Evolutionary conservation across 2,113 vertebrate species (phyloP), one percentile per base, ranked within the genome.

Genomic region (Zapus hudsonius): DNA sequence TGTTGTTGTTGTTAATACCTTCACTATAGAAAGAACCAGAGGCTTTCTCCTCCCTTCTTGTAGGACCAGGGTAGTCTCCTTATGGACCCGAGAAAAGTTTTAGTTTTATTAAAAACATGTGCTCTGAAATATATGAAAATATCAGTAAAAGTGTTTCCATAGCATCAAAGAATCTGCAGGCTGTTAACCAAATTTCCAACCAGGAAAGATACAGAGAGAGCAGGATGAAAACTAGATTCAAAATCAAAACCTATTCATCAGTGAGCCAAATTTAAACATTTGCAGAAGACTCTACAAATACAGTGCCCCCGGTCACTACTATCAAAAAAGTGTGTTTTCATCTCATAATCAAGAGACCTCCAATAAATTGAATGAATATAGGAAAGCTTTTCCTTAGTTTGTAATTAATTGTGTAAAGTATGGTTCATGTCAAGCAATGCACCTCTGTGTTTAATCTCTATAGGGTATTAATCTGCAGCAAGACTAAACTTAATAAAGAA

Each of bases 171-270:
- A 25, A 33, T 87, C 90, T 85, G 33, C 25, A 72, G 40, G 66
- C 23, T 61, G n/a, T 73, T 78, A 73, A 83, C 82, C 75, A 93
- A 89, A 94, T 91, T 87, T 92, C 44, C 83, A 78, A 91, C 87
- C 52, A 93, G 61, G 59, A 85, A 89, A 96, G n/a, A 84, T 38
- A 85, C 19, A 70, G 9, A 59, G 20, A 36, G 7, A 7, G 20
- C 33, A 67, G 15, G 22, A 33, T 11, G n/a, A 10, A 69, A 44
- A 67, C 64, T 16, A 89, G 78, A 94, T 38, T 72, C 38, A 92
- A 73, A 96, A 91, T 87, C 33, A 84, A 93, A 93, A 83, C 67
- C 63, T 82, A 23, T 29, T 87, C 92, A 22, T 10, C 52, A 20
- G n/a, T 70, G 20, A 95, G 75, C 8, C 67, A 91, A 36, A 92